Base-by-base conservation (phyloP, 1,140 invertebrate species). In the Aradophagus sp. region DNA sequence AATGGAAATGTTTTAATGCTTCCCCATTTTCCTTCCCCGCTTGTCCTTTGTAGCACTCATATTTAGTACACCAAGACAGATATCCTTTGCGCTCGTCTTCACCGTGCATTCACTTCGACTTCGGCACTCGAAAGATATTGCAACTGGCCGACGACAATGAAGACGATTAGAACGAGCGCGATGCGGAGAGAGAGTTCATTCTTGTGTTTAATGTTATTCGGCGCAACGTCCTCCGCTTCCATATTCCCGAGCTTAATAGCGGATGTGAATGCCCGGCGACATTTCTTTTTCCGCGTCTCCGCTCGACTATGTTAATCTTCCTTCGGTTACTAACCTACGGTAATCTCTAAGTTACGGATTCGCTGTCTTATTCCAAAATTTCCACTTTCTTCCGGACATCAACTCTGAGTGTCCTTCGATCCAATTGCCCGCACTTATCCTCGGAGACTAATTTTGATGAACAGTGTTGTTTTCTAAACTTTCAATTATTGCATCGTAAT, bases 1-100 rank as follows among this genome's bases (percentile, higher is more conserved):
- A 82, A 82, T 82, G 78, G 80, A 80, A 84, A 84, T 83, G 76
- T 79, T 83, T 83, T 76, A 66, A 81, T 79, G 65, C 77, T 34
- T 73, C 52, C 73, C 13, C n/a, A n/a, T n/a, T n/a, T 74, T 82
- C 41, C 75, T 81, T 77, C 69, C 76, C 63, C 68, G 45, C n/a
- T n/a, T n/a, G n/a, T n/a, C n/a, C n/a, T n/a, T n/a, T n/a, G n/a
- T n/a, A 82, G 80, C 80, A 83, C 81, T 84, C 83, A 81, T 82
- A 84, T 85, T 84, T 81, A 84, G 70, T 76, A 76, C 66, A 59
- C 23, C 35, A 70, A 58, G 75, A 78, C 27, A 44, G 67, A 75
- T 83, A 79, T 81, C 70, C 69, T 80, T 82, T 83, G 79, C 77
- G 52, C 42, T 73, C 39, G 39, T 29, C 47, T 59, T 56, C 23